Conservation (phyloP, 2,113 vertebrate genomes). For the Cacatua alba region DNA sequence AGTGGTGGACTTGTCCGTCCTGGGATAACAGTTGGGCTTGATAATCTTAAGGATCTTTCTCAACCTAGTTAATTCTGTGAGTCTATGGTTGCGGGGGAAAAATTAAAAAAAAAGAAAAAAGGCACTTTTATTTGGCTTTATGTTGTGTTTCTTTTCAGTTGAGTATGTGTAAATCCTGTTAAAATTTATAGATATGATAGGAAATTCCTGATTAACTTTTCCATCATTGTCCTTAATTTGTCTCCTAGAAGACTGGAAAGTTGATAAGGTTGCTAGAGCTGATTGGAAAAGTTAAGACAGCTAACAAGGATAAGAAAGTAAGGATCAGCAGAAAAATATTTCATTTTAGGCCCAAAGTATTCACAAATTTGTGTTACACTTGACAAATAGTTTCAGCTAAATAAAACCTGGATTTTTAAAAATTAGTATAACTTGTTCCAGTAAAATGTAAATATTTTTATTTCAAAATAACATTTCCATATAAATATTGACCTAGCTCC, state of each 20-base stretch:
- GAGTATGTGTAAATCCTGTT: neutral
- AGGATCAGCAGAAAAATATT: neutral
- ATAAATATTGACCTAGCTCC: neutral
- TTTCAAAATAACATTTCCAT: neutral
- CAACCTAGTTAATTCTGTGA: neutral
- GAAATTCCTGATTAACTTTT: neutral
- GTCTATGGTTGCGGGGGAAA: neutral
- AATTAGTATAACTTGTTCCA: neutral
- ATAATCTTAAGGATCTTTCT: neutral
- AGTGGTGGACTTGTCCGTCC: neutral
- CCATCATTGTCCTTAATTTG: neutral
- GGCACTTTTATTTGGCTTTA: neutral
- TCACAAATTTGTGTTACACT: neutral
- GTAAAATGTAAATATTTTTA: slow-evolving; percentile 16
- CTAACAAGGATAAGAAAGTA: neutral
- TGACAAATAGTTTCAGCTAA: neutral
- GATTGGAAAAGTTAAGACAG: neutral
- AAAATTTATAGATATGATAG: neutral
- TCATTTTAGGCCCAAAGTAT: neutral
- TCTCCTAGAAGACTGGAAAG: neutral
- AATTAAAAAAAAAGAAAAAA: neutral
- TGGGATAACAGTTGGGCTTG: neutral
- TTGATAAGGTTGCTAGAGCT: neutral
- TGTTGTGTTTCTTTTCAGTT: neutral
- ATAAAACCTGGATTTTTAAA: neutral